Evolutionary conservation across 1,140 invertebrate genomes (phyloP).

Genomic region (Amphibalanus amphitrite): DNA sequence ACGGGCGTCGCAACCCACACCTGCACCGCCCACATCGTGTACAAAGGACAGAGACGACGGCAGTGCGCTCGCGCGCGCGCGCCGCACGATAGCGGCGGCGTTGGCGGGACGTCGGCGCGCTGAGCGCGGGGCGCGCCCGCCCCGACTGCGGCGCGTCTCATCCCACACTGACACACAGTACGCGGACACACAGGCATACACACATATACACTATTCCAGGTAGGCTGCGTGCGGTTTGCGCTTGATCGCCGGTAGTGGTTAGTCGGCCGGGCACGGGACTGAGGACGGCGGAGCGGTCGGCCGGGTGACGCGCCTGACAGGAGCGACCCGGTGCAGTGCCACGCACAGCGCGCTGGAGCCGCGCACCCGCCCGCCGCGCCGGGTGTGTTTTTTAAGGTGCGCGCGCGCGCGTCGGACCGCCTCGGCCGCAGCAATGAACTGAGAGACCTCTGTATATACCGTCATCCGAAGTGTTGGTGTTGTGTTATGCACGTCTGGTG

Average conservation of each 20-base stretch:
- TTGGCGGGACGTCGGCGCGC: no score
- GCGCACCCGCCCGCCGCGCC: no score
- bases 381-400: not conserved
- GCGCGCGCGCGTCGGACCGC: no score
- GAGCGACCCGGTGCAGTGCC: no score
- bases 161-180: not conserved
- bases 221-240: not conserved
- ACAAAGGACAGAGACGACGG: not conserved
- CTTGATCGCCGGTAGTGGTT: not conserved
- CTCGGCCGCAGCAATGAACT: not conserved
- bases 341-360: no score
- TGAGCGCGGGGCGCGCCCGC: no score
- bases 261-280: no score
- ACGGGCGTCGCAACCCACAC: no score
- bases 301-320: no score
- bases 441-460: not conserved
- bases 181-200: not conserved
- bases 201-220: not conserved
- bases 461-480: not conserved
- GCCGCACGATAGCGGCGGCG: no score
- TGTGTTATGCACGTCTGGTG: not conserved
- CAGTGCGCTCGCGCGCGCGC: no score
- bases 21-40: not conserved
- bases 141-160: not conserved
- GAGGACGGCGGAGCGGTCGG: no score